phyloP scores from a whole-genome alignment of 1,140 invertebrate genomes.

The Mercenaria mercenaria region DNA sequence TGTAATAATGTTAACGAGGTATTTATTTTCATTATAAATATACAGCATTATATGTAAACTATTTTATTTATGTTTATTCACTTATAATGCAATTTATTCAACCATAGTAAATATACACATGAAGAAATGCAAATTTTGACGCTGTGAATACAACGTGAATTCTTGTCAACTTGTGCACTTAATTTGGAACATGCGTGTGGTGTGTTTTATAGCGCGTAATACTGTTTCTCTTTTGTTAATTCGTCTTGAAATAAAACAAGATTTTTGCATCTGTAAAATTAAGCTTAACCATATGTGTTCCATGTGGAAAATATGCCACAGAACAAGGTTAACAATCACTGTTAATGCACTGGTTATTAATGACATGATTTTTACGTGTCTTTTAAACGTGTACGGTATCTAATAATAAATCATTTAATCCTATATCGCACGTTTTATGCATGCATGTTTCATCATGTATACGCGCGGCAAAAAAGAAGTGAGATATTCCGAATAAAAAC shows the following conservation, averaged over 20 bases:
- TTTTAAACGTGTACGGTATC: too few relatives aligned
- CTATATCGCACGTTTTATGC: not conserved
- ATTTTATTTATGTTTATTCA: not conserved
- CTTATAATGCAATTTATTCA: not conserved
- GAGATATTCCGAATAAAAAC: not conserved
- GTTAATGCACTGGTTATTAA: too few relatives aligned
- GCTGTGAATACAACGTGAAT: too few relatives aligned
- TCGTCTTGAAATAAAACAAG: not conserved
- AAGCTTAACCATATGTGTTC: not conserved
- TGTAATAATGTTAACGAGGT: not conserved
- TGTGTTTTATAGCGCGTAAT: not conserved
- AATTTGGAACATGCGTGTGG: not conserved
- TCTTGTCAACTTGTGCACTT: too few relatives aligned
- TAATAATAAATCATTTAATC: not conserved
- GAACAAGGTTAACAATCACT: too few relatives aligned
- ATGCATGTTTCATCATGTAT: not conserved
- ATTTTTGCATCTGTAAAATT: not conserved
- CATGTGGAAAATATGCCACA: too few relatives aligned
- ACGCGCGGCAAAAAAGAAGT: not conserved
- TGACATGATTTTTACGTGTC: too few relatives aligned
- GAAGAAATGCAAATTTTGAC: too few relatives aligned
- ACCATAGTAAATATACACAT: too few relatives aligned
- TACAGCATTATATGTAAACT: not conserved
- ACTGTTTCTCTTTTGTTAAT: not conserved
- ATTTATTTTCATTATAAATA: conserved; percentile 12